Evolutionary conservation across 2,797 vertebrate species (phyloP), one percentile per base, ranked within the genome.

Genomic region (Hozukius guyotensis): DNA sequence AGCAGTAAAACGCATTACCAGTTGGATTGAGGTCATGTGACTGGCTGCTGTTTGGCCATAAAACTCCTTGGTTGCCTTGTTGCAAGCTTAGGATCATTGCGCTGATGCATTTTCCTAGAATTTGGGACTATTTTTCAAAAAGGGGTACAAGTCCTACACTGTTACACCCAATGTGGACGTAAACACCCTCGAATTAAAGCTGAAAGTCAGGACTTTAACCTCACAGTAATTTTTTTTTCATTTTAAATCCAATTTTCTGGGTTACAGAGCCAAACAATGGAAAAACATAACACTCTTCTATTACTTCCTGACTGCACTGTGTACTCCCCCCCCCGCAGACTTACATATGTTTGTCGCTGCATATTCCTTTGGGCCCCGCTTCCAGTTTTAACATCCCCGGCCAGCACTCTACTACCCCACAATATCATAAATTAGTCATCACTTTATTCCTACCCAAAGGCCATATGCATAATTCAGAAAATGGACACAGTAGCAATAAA

Each of bases 381-480:
- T 14, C 49, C 27, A 34, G 42, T 70, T 81, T 72, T 68, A 67
- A 53, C 18, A 34, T 24, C 60, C 5, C 31, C 9, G 55, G 2
- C 60, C 22, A 16, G 62, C 63, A 29, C 52, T 69, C 46, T 8
- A 10, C 72, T 29, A 25, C 20, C 36, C 38, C 42, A 29, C 75
- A 42, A 81, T 61, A 80, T 66, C 64, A 72, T 84, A 72, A 86
- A 89, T 87, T 68, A 75, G 65, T 74, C 61, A 69, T 66, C 18
- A 29, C 71, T 75, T 81, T 69, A 75, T 83, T 81, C 57, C 2
- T 32, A 29, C 66, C 64, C 49, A 81, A 88, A 86, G 81, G 72
- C 80, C 70, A 34, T 46, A 88, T 81, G 49, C 61, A 87, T 83
- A 74, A 89, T 87, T 82, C 69, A 83, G 56, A 68, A 72, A 87